Percentiles rank a stretch among this genome's conserved stretches.
Conservation (phyloP, 2,888 invertebrate genomes). For the Bellardia bayeri region DNA sequence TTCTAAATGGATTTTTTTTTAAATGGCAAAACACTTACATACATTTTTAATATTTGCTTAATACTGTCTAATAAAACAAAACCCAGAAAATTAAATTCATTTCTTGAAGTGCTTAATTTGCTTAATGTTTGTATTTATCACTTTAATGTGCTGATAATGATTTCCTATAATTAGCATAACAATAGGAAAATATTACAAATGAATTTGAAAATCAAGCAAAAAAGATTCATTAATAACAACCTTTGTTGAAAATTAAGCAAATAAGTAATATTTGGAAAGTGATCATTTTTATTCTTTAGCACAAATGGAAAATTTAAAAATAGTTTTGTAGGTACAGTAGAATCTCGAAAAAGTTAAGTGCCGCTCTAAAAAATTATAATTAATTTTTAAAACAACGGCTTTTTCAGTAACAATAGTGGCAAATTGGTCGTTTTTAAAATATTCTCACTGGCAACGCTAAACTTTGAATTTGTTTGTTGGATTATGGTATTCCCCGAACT, state of each 20-base stretch:
- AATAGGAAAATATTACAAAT: background rate
- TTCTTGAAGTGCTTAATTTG: constrained; percentile 1
- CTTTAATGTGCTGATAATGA: constrained; percentile 42
- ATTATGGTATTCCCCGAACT: no score
- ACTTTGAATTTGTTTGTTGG: no score
- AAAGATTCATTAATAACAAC: background rate
- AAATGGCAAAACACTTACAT: background rate
- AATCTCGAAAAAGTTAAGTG: no score
- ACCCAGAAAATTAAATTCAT: background rate
- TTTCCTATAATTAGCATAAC: constrained; percentile 41
- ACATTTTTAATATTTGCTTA: background rate
- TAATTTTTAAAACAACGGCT: no score
- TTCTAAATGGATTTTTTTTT: background rate
- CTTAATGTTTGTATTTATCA: constrained; percentile 10
- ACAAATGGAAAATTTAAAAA: no score
- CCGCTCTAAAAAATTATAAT: no score
- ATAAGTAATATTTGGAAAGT: background rate
- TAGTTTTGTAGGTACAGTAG: no score
- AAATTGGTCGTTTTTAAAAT: no score
- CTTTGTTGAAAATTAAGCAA: background rate
- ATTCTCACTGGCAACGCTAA: no score
- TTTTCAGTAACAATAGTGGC: no score
- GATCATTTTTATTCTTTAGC: no score
- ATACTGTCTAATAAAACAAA: background rate
- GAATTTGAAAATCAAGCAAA: background rate